A percentile compares a stretch with the other conserved stretches of the same genome.
These are phyloP conservation scores for Luffia ferchaultella DNA, from an alignment of 2,888 invertebrate species.

Conservation along the genomic window DNA sequence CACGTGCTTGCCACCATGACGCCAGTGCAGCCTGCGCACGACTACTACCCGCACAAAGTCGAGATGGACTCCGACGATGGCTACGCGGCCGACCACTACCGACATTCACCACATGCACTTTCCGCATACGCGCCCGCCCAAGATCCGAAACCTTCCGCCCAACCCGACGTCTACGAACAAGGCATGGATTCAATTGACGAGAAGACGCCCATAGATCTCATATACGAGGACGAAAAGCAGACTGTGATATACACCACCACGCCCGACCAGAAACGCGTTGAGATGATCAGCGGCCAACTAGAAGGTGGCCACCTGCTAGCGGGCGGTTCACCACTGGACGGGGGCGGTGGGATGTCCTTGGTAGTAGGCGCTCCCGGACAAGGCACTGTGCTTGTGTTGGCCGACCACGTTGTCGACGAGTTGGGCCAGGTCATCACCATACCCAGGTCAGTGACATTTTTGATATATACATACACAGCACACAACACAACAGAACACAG, in stretches of 20 bases:
- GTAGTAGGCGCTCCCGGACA: constrained; percentile 52
- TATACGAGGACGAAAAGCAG: constrained; percentile 85
- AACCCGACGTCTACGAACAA: constrained; percentile 58
- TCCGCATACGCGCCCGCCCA: constrained; percentile 47
- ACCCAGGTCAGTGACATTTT: constrained; percentile 59
- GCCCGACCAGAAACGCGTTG: constrained; percentile 81
- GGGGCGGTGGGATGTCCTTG: constrained; percentile 61
- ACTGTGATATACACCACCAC: constrained; percentile 84
- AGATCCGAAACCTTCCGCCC: constrained; percentile 66
- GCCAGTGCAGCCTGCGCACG: constrained; percentile 81
- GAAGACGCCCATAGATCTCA: constrained; percentile 80
- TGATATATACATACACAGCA: not conserved
- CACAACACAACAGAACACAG: no score
- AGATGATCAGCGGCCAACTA: constrained; percentile 77
- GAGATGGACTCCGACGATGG: constrained; percentile 70
- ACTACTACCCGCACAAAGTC: constrained; percentile 68
- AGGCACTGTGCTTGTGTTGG: constrained; percentile 75
- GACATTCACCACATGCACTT: constrained; percentile 62
- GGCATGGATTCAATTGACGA: constrained; percentile 67
- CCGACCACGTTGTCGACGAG: constrained; percentile 77
- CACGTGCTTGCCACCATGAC: constrained; percentile 87
- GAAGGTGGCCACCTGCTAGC: constrained; percentile 64
- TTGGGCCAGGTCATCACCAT: constrained; percentile 72
- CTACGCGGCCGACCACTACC: constrained; percentile 69
- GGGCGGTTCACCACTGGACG: constrained; percentile 54